Percentiles rank a stretch among this genome's conserved stretches.
Evolutionary conservation across 2,113 vertebrate species (phyloP).

Genomic region (Rhegmatorhina hoffmannsi): DNA sequence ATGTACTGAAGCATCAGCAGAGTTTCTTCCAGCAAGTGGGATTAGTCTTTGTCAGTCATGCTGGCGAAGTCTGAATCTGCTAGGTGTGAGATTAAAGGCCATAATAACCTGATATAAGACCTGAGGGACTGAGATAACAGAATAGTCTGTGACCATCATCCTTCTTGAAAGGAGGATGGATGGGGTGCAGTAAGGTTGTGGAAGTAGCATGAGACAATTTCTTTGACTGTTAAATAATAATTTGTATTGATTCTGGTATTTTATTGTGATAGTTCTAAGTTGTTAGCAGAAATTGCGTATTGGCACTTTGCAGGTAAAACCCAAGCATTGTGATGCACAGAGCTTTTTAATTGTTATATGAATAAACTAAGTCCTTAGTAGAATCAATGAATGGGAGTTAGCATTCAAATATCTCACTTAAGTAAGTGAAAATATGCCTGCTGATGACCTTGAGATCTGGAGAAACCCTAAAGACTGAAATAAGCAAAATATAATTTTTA

Average conservation of each 20-base stretch:
- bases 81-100: neutral
- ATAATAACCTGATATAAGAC: neutral
- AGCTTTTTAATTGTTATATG: neutral
- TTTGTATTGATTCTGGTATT: conserved; percentile 10
- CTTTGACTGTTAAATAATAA: neutral
- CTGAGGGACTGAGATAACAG: neutral
- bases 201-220: neutral
- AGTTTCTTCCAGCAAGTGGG: neutral
- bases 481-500: neutral
- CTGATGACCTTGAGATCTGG: neutral
- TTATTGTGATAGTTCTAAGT: neutral
- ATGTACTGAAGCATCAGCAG: neutral
- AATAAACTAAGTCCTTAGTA: neutral
- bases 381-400: neutral
- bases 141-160: neutral
- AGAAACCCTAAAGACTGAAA: neutral
- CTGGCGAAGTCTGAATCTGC: neutral
- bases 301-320: neutral
- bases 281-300: neutral
- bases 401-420: neutral
- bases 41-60: neutral
- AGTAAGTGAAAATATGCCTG: neutral
- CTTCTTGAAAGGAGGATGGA: neutral
- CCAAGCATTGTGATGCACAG: neutral
- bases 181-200: neutral